Conservation (phyloP, 2,797 vertebrate species). For the Morelia viridis region DNA sequence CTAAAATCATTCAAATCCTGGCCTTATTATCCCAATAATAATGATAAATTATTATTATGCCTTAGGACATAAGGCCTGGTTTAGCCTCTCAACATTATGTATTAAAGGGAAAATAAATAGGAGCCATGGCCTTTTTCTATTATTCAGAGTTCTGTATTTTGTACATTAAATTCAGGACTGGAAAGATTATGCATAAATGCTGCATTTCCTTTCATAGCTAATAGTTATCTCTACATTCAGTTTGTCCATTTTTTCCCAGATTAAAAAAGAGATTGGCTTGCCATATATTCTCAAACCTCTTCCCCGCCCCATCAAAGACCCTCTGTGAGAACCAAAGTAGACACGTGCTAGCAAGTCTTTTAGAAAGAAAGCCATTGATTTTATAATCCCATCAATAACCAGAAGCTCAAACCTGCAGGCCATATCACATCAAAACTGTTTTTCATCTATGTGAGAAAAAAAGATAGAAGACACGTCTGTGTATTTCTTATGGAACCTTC, state of each 20-base stretch:
- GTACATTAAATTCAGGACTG: background rate
- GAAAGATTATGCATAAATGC: background rate
- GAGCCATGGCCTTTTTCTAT: background rate
- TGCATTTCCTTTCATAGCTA: background rate
- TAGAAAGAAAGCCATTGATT: constrained; percentile 8
- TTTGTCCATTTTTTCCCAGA: background rate
- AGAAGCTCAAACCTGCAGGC: background rate
- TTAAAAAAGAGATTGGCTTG: constrained; percentile 37
- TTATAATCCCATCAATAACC: background rate
- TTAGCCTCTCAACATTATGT: constrained; percentile 39
- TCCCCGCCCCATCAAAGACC: background rate
- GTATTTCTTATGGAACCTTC: background rate
- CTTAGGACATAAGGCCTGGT: constrained; percentile 28
- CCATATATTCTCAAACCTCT: constrained; percentile 5
- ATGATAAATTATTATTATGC: constrained; percentile 48
- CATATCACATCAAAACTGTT: background rate
- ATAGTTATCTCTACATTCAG: background rate
- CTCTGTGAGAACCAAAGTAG: constrained; percentile 4
- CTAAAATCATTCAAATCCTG: constrained; percentile 43
- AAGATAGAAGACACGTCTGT: background rate
- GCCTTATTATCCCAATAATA: too few relatives aligned
- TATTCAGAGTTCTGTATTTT: background rate
- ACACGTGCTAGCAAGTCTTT: background rate
- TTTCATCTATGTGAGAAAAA: background rate
- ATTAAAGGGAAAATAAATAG: constrained; percentile 49